Conservation (phyloP, 35 echinoderm and acorn worm species). For the Lytechinus pictus region DNA sequence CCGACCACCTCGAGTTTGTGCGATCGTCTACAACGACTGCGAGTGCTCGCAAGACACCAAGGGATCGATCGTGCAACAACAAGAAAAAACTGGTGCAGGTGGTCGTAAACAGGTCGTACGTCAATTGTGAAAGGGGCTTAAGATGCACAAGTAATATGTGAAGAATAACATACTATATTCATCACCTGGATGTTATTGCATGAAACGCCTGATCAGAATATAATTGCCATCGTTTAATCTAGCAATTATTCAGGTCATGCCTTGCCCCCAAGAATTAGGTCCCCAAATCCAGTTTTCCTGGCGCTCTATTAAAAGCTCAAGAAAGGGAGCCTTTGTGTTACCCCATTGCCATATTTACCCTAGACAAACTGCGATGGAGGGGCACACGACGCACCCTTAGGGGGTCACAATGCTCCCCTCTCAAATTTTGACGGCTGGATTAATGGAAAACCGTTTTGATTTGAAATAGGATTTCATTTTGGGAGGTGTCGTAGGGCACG, state of each 20-base stretch:
- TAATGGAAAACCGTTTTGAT: slow-evolving; percentile 3
- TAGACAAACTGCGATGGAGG: neutral
- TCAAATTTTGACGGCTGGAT: neutral
- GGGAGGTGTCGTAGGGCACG: neutral
- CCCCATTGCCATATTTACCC: neutral
- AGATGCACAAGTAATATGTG: neutral
- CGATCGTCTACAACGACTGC: too few relatives aligned
- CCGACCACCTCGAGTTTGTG: too few relatives aligned
- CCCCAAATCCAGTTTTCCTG: neutral
- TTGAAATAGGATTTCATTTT: slow-evolving; percentile 4
- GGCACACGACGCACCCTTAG: neutral
- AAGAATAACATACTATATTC: neutral
- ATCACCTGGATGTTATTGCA: neutral
- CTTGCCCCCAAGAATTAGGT: slow-evolving; percentile 9
- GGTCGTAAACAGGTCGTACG: too few relatives aligned
- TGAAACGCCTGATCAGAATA: neutral
- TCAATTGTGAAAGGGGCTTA: too few relatives aligned
- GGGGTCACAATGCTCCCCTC: neutral
- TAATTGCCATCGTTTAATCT: neutral
- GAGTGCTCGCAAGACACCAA: too few relatives aligned
- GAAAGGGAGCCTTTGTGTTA: neutral
- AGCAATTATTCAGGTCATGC: neutral
- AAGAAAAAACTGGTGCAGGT: too few relatives aligned
- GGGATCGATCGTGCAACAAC: too few relatives aligned
- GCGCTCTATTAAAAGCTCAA: neutral